These are phyloP conservation scores for Scomberomorus guttatus DNA, from an alignment of 2,797 vertebrate species.

Conservation along the genomic window DNA sequence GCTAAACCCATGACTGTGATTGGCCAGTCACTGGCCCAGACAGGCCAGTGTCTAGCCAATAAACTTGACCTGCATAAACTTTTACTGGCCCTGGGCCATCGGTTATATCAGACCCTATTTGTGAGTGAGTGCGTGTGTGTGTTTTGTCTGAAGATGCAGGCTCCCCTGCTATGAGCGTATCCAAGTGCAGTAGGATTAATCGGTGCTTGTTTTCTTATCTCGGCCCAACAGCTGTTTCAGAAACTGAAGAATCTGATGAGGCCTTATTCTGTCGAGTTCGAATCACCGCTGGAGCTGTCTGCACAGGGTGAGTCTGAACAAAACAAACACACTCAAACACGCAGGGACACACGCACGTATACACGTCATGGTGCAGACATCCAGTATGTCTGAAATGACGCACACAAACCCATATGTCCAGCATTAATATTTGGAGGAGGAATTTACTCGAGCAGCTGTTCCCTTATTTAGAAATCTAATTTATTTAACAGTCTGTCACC, in stretches of 20 bases:
- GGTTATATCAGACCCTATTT: neutral
- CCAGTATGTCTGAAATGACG: neutral
- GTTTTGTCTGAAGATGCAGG: conserved; percentile 34
- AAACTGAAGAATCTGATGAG: conserved; percentile 99
- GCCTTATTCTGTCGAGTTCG: conserved; percentile 95
- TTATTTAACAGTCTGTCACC: neutral
- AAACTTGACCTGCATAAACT: no score
- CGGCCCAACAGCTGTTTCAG: conserved; percentile 93
- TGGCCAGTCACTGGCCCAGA: no score
- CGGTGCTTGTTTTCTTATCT: conserved; percentile 78
- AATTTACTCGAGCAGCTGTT: conserved; percentile 29
- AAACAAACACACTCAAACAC: conserved; percentile 32
- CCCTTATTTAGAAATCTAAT: conserved; percentile 8
- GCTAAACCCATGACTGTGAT: no score
- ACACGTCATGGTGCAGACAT: neutral
- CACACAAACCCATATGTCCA: conserved; percentile 1
- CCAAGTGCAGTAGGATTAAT: conserved; percentile 67
- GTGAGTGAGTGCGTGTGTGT: conserved; percentile 5
- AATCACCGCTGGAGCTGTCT: conserved; percentile 98
- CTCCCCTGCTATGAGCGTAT: conserved; percentile 41
- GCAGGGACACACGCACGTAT: neutral
- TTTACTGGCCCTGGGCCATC: no score
- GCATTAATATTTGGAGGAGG: conserved; percentile 22
- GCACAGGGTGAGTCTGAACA: conserved; percentile 92
- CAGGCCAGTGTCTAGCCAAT: no score